Percentiles rank a stretch among this genome's conserved stretches.
These are phyloP conservation scores for Terrapene triunguis DNA, from an alignment of 2,113 vertebrate genomes.

Conservation along the genomic window DNA sequence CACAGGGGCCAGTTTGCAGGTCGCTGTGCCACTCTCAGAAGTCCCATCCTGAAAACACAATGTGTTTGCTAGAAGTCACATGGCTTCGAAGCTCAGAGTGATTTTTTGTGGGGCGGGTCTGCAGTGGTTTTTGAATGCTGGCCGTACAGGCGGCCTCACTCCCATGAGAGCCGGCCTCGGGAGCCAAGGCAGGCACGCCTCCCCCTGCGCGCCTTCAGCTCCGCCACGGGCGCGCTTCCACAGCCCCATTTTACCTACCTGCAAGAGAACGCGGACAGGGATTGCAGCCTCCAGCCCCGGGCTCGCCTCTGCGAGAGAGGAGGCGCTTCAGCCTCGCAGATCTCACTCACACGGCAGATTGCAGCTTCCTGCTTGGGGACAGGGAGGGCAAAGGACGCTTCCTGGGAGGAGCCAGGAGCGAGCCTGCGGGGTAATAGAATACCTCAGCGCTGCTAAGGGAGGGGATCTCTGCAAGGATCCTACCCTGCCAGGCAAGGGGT, in stretches of 20 bases:
- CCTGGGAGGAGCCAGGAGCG: slow-evolving; percentile 1
- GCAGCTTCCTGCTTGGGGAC: slow-evolving; percentile 1
- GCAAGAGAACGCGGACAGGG: not conserved
- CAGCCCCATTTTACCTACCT: not conserved
- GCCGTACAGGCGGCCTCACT: rapidly evolving
- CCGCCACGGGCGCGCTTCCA: not conserved
- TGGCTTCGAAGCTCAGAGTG: not conserved
- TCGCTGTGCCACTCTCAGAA: not conserved
- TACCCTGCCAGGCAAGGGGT: rapidly evolving
- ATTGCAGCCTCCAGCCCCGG: not conserved
- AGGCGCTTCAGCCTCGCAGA: not conserved
- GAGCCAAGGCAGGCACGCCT: not conserved
- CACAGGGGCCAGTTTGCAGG: not conserved
- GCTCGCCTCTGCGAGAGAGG: not conserved
- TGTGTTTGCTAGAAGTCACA: not conserved
- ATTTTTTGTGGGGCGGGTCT: rapidly evolving
- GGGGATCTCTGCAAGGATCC: not conserved
- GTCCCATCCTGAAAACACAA: not conserved
- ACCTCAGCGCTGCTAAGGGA: not conserved
- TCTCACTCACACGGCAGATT: not conserved
- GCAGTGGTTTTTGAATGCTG: not conserved
- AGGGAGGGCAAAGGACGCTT: slow-evolving; percentile 28
- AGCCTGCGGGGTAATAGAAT: rapidly evolving
- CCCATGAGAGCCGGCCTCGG: not conserved
- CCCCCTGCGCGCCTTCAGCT: not conserved